Base-by-base conservation (phyloP, 2,113 vertebrate genomes). In the Empidonax alnorum region DNA sequence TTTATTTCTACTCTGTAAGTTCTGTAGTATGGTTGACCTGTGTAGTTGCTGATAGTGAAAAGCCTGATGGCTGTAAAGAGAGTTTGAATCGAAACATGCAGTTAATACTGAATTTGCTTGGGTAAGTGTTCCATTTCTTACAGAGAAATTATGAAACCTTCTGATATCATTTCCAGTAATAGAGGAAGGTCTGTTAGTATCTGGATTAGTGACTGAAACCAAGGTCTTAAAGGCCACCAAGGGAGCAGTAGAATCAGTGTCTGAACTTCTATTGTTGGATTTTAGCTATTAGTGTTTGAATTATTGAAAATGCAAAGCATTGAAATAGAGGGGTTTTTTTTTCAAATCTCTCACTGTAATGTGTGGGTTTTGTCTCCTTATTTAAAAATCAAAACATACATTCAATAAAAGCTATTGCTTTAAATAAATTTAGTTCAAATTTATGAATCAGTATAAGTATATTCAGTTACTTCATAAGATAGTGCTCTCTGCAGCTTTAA, bases 271-370 rank as follows among this genome's bases (percentile, higher is more conserved):
- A 1, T 87, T 84, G 90, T 75, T 96, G 71, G 35, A 84, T 93
- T 94, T 96, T 83, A 68, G 71, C 81, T 94, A 80, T 93, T 96
- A 81, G 63, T 63, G 20, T 87, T 91, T 94, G 74, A 95, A 95
- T 95, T 95, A 95, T 31, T 93, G 86, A 81, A 94, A 93, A 88
- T 92, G 50, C 33, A 84, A 52, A 77, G 58, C 30, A 35, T 30
- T 94, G 35, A 73, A 94, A 82, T 88, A 91, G 14, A 67, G 37
- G 37, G 2, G 3, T 77, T 88, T 89, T 89, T 94, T 89, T 94
- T 74, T 44, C 25, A 79, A 44, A 65, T 86, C 31, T 49, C 33
- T 95, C 49, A 7, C 24, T 91, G 12, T 41, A 81, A 37, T 52
- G 46, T 66, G 18, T 69, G 12, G 44, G 53, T 87, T 94, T 79